Base-by-base conservation (phyloP, 2,797 vertebrate species). In the Alcedo atthis region DNA sequence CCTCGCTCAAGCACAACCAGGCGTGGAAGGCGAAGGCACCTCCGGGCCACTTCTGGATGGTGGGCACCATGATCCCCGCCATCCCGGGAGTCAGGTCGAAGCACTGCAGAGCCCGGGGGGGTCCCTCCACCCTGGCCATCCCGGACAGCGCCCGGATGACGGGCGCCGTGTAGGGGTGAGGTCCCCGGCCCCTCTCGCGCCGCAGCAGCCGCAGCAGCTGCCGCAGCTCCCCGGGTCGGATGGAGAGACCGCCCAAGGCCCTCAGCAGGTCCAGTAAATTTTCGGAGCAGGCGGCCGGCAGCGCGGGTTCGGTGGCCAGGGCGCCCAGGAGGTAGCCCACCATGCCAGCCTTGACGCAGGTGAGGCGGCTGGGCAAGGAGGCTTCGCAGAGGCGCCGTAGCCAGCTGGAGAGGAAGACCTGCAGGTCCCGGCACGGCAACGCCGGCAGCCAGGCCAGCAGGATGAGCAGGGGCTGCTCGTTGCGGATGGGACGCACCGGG, bases 21-120 rank as follows among this genome's bases (percentile, higher is more conserved):
- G 99, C 98, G 0, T 99, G 99, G 96, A 99, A 99, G 79, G 99
- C 98, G 17, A 99, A 99, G 58, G 98, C 97, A 0, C 97, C 95
- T 4, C 99, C 99, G 0, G 98, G 98, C 99, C 99, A 99, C 54
- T 98, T 99, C 61, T 99, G 98, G 79, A 99, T 89, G 6, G 98
- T 91, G 3, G 99, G 99, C 68, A 99, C 99, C 99, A 99, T 99
- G 76, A 99, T 99, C 40, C 99, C 99, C 0, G 99, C 99, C 99
- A 99, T 99, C 26, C 98, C 98, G 2, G 98, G 99, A 0, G 97
- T 98, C 80, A 99, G 98, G 91, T 99, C 99, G 24, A 99, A 99
- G 97, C 99, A 99, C 96, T 98, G 98, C 84, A 99, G 94, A 0
- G 99, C 98, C 6, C 98, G 98, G 24, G 97, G 94, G 0, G 97